Conservation (phyloP, 2,113 vertebrate genomes). For the Thermophis baileyi region DNA sequence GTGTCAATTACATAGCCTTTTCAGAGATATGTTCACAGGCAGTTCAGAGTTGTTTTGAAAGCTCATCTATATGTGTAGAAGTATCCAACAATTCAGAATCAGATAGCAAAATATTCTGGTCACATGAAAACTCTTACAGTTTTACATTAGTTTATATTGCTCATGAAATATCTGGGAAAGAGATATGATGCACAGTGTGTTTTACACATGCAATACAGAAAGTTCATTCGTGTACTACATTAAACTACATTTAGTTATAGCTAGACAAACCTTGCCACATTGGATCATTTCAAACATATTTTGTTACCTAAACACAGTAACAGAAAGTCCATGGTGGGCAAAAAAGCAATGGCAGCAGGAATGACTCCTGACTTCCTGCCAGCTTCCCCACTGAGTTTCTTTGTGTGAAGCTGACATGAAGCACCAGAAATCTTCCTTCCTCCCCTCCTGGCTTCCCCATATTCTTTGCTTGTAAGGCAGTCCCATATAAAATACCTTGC, state of each 20-base stretch:
- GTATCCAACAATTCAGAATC: neutral
- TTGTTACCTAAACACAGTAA: neutral
- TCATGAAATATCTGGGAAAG: neutral
- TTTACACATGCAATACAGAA: neutral
- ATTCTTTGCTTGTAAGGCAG: neutral
- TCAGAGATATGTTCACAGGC: neutral
- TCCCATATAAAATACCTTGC: neutral
- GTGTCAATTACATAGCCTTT: neutral
- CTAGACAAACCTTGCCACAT: neutral
- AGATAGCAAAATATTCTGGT: neutral
- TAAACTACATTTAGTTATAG: neutral
- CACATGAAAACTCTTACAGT: neutral
- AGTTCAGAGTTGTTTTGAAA: neutral
- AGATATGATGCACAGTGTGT: neutral
- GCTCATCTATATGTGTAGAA: neutral
- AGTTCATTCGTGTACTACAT: neutral
- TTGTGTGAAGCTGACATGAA: neutral
- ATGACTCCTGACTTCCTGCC: neutral
- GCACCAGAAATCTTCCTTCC: neutral
- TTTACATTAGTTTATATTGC: neutral
- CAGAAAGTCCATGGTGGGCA: neutral
- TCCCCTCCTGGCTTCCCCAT: neutral
- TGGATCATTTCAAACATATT: neutral
- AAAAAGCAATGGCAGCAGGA: neutral
- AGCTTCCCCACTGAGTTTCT: neutral